These are phyloP conservation scores for Galeopsomyia nigrocyanea DNA, from an alignment of 2,888 invertebrate genomes.

Conservation along the genomic window DNA sequence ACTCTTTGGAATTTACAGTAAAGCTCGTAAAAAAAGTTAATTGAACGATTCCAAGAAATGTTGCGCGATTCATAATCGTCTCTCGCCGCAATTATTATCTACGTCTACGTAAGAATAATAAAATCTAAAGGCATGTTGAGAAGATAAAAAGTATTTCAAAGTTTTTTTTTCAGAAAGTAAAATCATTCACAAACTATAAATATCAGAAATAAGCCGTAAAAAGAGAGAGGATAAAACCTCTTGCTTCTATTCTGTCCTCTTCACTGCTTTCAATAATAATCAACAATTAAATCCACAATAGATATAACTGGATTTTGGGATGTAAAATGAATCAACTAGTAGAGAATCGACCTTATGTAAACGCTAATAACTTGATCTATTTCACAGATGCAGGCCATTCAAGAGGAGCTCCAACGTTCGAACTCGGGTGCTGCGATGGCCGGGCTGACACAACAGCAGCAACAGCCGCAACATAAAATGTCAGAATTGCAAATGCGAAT, in stretches of 20 bases:
- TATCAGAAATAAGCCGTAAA: too few relatives aligned
- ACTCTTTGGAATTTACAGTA: too few relatives aligned
- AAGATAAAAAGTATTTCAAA: too few relatives aligned
- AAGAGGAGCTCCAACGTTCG: constrained; percentile 24
- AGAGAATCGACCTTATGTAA: neutral
- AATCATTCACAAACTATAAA: too few relatives aligned
- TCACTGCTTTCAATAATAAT: constrained; percentile 10
- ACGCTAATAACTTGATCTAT: neutral
- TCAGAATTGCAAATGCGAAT: constrained; percentile 17
- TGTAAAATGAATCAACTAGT: constrained; percentile 1
- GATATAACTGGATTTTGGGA: neutral
- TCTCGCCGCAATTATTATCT: too few relatives aligned
- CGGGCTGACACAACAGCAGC: neutral
- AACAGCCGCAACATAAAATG: constrained; percentile 12
- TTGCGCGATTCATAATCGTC: too few relatives aligned
- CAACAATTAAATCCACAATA: neutral
- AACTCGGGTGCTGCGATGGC: neutral
- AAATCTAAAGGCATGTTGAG: too few relatives aligned
- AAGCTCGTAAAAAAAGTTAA: too few relatives aligned
- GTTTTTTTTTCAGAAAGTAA: too few relatives aligned
- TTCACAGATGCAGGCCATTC: constrained; percentile 22
- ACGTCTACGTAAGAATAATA: too few relatives aligned
- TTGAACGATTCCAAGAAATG: too few relatives aligned
- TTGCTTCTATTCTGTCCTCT: neutral
- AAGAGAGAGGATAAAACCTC: too few relatives aligned